Conservation (phyloP, 2,888 invertebrate species). For the Drosophila longiperda region DNA sequence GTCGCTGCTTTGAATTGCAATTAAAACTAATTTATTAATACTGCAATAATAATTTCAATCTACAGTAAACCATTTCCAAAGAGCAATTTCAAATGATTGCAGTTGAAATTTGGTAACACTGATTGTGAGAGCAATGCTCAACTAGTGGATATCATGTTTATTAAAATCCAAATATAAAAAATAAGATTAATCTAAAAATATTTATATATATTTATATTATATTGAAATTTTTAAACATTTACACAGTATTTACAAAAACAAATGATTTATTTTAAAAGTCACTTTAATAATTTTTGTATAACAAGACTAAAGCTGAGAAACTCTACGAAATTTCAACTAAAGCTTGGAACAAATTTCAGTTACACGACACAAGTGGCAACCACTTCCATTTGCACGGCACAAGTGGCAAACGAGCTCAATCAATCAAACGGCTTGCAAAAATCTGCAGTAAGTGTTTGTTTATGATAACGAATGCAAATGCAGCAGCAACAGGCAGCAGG, state of each 20-base stretch:
- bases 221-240: not conserved
- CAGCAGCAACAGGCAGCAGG: conserved; percentile 22
- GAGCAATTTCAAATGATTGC: not conserved
- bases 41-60: too few relatives aligned
- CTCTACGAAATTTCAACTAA: not conserved
- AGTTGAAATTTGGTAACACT: not conserved
- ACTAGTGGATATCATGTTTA: not conserved
- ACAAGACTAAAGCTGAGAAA: conserved; percentile 9
- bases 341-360: conserved; percentile 1
- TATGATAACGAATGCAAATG: conserved; percentile 77
- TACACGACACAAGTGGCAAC: conserved; percentile 2
- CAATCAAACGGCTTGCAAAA: conserved; percentile 50
- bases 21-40: not conserved
- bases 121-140: not conserved
- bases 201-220: too few relatives aligned
- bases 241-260: not conserved
- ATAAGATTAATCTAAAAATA: not conserved
- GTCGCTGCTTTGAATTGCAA: not conserved
- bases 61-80: too few relatives aligned
- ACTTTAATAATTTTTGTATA: conserved; percentile 11
- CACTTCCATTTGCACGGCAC: not conserved
- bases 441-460: conserved; percentile 47
- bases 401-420: conserved; percentile 25
- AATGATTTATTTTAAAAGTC: not conserved
- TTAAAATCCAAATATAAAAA: not conserved